Evolutionary conservation across 2,888 invertebrate species (phyloP), one percentile per base, ranked within the genome.

Genomic region (Chrysopilus asiliformis): DNA sequence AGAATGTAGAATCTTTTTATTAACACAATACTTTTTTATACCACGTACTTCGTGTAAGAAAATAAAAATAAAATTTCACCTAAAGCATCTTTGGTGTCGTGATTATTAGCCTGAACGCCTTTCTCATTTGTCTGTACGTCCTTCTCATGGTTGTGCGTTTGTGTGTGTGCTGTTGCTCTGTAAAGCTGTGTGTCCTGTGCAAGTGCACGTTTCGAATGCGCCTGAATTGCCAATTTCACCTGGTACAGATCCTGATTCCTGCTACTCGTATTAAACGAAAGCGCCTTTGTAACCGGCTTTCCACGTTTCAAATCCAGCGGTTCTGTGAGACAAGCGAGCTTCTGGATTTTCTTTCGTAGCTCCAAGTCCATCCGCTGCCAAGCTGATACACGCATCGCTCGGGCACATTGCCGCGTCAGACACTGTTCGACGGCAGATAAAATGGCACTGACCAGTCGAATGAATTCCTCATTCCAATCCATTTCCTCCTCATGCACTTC

Each of bases 371-470:
- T 69, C 48, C 74, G 68, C 26, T 71, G 60, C 77, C 77, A 78
- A 0, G 74, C 69, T 5, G 71, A 69, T 8, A 74, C 72, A 19
- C 76, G 66, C 47, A 73, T 72, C 4, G 76, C 71, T 14, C 75
- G 63, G 4, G 73, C 66, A 14, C 81, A 79, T 51, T 81, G 79
- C 15, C 77, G 68, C 7, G 80, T 73, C 30, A 84, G 63, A 49
- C 78, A 76, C 44, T 76, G 74, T 52, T 84, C 82, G 19, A 79
- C 70, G 29, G 76, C 71, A n/a, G 67, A 60, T 37, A 75, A 68
- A 37, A 81, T 66, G 40, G 74, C 73, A 39, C 68, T 68, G 33
- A 81, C 60, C 41, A 81, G 60, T 14, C 71, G 68, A 30, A 71
- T 55, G 43, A 72, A 74, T 37, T 68, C 61, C 32, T 70, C 60